Base-by-base conservation (phyloP, 35 echinoderm and acorn worm genomes). In the Holothuria glaberrima region DNA sequence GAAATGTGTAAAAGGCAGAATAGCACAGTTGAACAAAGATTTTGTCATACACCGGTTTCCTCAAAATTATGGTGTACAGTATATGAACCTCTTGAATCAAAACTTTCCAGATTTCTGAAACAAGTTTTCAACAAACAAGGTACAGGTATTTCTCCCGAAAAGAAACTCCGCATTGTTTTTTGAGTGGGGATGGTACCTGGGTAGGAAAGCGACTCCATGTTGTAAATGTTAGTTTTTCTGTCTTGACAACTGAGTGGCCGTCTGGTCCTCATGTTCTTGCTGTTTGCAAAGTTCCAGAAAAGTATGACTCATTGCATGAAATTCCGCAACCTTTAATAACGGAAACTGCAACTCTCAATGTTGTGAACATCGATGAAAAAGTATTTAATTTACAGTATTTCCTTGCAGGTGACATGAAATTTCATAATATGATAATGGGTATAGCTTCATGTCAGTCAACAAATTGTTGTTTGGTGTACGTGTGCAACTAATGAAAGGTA, bases 401-500 rank as follows among this genome's bases (percentile, higher is more conserved):
- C 64, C 46, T 91, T 3, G 59, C 75, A 2, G 89, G 56, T 29
- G 89, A 91, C 46, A 21, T 91, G 29, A 91, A 91, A 56, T 91
- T 91, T 31, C 24, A 70, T 10, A 91, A 83, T 68, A 35, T 48
- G 20, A 50, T 91, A 31, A 91, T 83, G 76, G 77, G 77, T 7
- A 82, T 83, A 41, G 75, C 36, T 12, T 57, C 76, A 30, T 91
- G 56, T 63, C 41, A 38, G 10, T 52, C 75, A 21, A 82, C 25
- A 48, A 58, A 88, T 50, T 46, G 46, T 18, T 92, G 85, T 88
- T 25, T 70, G 91, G 91, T 79, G 83, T 38, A 92, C 77, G 68
- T 80, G 73, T 27, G 33, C 73, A 28, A 30, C 27, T 30, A 54
- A 68, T 46, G 59, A 67, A 56, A 38, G 78, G 30, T 83, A 36